phyloP scores from a whole-genome alignment of 2,888 invertebrate genomes.

The Melanophora roralis region DNA sequence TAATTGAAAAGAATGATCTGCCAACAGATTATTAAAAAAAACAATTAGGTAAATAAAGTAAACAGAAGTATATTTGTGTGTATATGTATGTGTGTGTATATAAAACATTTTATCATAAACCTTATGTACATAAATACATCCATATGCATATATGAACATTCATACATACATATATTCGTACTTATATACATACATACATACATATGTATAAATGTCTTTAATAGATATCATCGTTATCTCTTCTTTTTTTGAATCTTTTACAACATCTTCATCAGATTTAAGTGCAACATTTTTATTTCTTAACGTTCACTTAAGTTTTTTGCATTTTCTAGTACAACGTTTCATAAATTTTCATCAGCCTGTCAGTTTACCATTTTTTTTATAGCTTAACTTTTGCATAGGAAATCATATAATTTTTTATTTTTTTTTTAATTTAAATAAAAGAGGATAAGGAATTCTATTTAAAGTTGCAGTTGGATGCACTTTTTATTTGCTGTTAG shows the following conservation, averaged over 20 bases:
- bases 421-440: neutral
- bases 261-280: neutral
- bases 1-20: too few relatives aligned
- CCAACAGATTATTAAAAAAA: too few relatives aligned
- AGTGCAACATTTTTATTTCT: slow-evolving; percentile 1
- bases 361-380: slow-evolving; percentile 28
- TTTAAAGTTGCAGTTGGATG: neutral
- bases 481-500: neutral
- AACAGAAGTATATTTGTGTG: too few relatives aligned
- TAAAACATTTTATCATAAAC: too few relatives aligned
- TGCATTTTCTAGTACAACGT: neutral
- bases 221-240: neutral
- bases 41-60: too few relatives aligned
- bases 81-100: too few relatives aligned
- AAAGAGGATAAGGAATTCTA: neutral
- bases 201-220: neutral
- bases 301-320: slow-evolving; percentile 2
- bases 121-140: too few relatives aligned
- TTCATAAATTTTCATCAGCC: slow-evolving; percentile 48
- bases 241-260: neutral
- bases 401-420: slow-evolving; percentile 18
- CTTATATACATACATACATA: too few relatives aligned
- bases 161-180: too few relatives aligned
- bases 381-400: slow-evolving; percentile 1
- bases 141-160: too few relatives aligned